Percentiles rank a stretch among this genome's conserved stretches.
phyloP scores from a whole-genome alignment of 2,888 invertebrate species.

The Metalampra italica region DNA sequence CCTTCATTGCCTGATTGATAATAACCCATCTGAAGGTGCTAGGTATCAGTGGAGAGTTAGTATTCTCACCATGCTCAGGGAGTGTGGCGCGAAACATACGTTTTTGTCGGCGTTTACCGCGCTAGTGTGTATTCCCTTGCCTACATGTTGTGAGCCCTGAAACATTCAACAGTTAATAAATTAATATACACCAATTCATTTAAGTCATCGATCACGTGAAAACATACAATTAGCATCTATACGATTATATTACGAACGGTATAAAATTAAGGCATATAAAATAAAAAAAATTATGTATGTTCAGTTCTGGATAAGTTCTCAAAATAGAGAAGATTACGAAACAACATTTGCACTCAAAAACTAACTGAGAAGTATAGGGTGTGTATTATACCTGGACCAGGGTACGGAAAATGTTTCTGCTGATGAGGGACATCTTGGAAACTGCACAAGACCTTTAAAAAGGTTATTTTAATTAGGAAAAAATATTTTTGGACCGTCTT shows the following conservation, averaged over 20 bases:
- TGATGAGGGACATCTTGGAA: slow-evolving; percentile 55
- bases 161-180: slow-evolving; percentile 15
- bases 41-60: slow-evolving; percentile 66
- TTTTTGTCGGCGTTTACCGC: slow-evolving; percentile 62
- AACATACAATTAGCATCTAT: background rate
- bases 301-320: slow-evolving; percentile 1
- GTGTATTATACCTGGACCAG: slow-evolving; percentile 54
- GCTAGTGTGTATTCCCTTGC: slow-evolving; percentile 65
- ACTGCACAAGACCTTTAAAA: slow-evolving; percentile 30
- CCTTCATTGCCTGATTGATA: too few relatives aligned
- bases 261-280: background rate
- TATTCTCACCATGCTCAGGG: slow-evolving; percentile 68
- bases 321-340: slow-evolving; percentile 55
- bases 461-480: slow-evolving; percentile 37
- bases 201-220: slow-evolving; percentile 11
- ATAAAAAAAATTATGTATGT: background rate
- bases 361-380: background rate
- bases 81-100: slow-evolving; percentile 60
- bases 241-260: background rate
- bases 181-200: background rate
- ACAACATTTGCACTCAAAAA: slow-evolving; percentile 44
- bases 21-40: slow-evolving; percentile 1
- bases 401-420: slow-evolving; percentile 60
- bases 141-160: slow-evolving; percentile 61
- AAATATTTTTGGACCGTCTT: slow-evolving; percentile 55